Percentiles rank a stretch among this genome's conserved stretches.
Conservation (phyloP, 2,888 invertebrate genomes). For the Bellardia pandia region DNA sequence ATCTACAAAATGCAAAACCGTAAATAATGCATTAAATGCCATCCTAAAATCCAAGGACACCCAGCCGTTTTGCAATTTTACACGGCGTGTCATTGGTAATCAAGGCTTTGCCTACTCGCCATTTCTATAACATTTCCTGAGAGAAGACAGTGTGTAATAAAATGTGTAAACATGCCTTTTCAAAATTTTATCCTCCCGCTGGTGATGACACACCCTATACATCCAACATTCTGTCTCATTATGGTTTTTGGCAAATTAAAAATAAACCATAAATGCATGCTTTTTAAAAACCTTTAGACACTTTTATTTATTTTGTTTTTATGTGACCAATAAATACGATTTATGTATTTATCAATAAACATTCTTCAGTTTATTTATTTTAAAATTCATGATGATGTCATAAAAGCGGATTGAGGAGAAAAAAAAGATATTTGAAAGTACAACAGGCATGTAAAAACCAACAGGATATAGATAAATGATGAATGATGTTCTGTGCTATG, state of each 20-base stretch:
- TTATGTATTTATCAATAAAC: slow-evolving; percentile 1
- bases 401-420: not conserved
- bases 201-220: not conserved
- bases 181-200: no score
- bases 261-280: not conserved
- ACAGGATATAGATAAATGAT: not conserved
- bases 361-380: not conserved
- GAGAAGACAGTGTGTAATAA: no score
- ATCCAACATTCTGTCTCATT: not conserved
- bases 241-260: not conserved
- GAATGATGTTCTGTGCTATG: not conserved
- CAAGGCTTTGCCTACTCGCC: no score
- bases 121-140: no score
- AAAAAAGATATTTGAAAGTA: not conserved
- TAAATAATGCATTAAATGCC: no score
- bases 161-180: no score
- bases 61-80: no score
- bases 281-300: not conserved
- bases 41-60: no score
- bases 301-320: not conserved
- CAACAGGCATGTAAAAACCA: not conserved
- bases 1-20: not conserved
- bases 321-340: not conserved
- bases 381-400: slow-evolving; percentile 11
- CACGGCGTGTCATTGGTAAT: no score